phyloP scores from a whole-genome alignment of 23 tunicate genomes.

The Clavelina lepadiformis region DNA sequence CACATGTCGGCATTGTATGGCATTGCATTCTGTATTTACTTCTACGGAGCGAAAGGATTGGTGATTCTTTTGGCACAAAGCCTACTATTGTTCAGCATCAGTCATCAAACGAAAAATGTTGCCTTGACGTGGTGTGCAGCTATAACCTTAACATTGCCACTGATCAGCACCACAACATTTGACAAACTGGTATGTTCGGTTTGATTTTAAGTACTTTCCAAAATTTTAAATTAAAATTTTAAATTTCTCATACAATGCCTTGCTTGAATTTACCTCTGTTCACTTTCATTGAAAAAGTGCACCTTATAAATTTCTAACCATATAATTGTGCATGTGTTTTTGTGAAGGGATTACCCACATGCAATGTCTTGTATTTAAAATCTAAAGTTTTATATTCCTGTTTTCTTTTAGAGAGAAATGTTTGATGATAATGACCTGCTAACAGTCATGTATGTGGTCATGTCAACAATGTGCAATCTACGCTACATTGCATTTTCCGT shows the following conservation, averaged over 20 bases:
- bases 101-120: conserved; percentile 22
- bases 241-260: too few relatives aligned
- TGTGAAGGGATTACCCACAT: too few relatives aligned
- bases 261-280: too few relatives aligned
- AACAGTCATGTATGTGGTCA: conserved; percentile 7
- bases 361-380: too few relatives aligned
- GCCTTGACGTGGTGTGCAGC: conserved; percentile 2
- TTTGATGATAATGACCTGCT: conserved; percentile 11
- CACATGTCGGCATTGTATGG: conserved; percentile 14
- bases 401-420: background rate
- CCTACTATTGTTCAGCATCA: conserved; percentile 3
- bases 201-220: background rate
- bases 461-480: conserved; percentile 45
- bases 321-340: too few relatives aligned
- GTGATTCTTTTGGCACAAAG: conserved; percentile 12
- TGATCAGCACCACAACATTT: background rate
- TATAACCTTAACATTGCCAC: background rate
- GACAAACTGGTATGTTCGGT: conserved; percentile 7
- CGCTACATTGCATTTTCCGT: conserved; percentile 56
- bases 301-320: too few relatives aligned
- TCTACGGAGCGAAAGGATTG: conserved; percentile 26
- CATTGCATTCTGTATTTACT: conserved; percentile 16
- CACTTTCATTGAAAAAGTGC: too few relatives aligned
- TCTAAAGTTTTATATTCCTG: too few relatives aligned
- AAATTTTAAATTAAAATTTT: background rate